Percentiles rank a stretch among this genome's conserved stretches.
phyloP scores from a whole-genome alignment of 1,140 invertebrate genomes.

The Battus philenor region DNA sequence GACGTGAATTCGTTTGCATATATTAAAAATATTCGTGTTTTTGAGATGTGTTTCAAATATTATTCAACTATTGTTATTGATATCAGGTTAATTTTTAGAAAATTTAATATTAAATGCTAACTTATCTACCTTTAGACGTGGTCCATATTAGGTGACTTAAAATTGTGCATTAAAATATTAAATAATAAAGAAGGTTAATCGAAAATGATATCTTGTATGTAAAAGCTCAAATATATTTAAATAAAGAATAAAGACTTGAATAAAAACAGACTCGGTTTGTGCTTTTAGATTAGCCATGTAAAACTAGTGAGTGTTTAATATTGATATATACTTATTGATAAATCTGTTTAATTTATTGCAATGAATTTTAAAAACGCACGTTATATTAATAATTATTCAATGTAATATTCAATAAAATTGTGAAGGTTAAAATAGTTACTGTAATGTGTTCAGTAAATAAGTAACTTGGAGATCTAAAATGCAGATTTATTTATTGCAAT shows the following conservation, averaged over 20 bases:
- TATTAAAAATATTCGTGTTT: constrained; percentile 9
- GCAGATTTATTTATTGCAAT: no score
- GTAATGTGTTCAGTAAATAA: constrained; percentile 32
- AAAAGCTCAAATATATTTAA: constrained; percentile 71
- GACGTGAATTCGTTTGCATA: constrained; percentile 5
- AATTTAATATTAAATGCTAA: no score
- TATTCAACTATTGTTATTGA: constrained; percentile 7
- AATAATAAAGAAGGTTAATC: constrained; percentile 45
- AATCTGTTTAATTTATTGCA: constrained; percentile 31
- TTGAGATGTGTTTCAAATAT: constrained; percentile 7
- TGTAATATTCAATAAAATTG: no score
- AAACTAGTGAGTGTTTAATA: constrained; percentile 49
- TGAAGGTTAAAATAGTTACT: constrained; percentile 21
- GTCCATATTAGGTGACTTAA: constrained; percentile 71
- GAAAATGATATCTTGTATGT: constrained; percentile 44
- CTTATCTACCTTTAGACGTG: constrained; percentile 65
- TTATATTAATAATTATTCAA: constrained; percentile 22
- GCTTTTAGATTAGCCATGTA: constrained; percentile 58
- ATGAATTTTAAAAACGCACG: constrained; percentile 47
- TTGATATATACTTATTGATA: background rate
- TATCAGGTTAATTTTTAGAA: constrained; percentile 17
- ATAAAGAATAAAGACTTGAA: constrained; percentile 67
- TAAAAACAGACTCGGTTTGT: constrained; percentile 50
- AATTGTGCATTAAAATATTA: constrained; percentile 69
- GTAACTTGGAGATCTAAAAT: background rate